Base-by-base conservation (phyloP, 2,113 vertebrate species). In the Phoxinus phoxinus region DNA sequence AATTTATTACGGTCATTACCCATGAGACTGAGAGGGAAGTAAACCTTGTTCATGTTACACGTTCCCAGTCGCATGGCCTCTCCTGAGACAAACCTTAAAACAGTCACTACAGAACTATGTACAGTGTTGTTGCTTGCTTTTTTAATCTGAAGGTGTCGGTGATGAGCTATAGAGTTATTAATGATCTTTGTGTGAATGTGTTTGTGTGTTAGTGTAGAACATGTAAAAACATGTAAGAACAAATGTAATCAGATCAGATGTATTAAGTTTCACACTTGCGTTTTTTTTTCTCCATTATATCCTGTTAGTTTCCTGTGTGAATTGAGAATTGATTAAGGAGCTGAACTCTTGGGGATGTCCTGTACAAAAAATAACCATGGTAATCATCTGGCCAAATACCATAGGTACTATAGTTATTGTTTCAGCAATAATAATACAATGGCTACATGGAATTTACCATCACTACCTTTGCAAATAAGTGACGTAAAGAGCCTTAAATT, bases 31-130 rank as follows among this genome's bases (percentile, higher is more conserved):
- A 30, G 32, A 48, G 37, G 35, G 30, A 65, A 41, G 53, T 23
- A 84, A 25, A 84, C 72, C 71, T 59, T 59, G 84, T 58, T 71
- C n/a, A 13, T 30, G 32, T 41, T 79, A 10, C 11, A 10, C 10
- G 56, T 80, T 85, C 69, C 59, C 74, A 81, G 37, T 71, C 35
- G 7, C 37, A 63, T 41, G 59, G 27, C 17, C 53, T 85, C 51
- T 51, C 67, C 67, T 19, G 7, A 74, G 21, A 73, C 67, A 23
- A 19, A 44, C 35, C 32, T 77, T 27, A 61, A 63, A 63, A 56
- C 67, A 48, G 15, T 74, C 46, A 30, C 83, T 51, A 63, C 41
- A 73, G 23, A 73, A 32, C 69, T 48, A 30, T 72, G 17, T 56
- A 17, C 41, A 21, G 25, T 65, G 41, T 67, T 46, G 37, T 30